Evolutionary conservation across 2,888 invertebrate species (phyloP).

Genomic region (Synanthedon formicaeformis): DNA sequence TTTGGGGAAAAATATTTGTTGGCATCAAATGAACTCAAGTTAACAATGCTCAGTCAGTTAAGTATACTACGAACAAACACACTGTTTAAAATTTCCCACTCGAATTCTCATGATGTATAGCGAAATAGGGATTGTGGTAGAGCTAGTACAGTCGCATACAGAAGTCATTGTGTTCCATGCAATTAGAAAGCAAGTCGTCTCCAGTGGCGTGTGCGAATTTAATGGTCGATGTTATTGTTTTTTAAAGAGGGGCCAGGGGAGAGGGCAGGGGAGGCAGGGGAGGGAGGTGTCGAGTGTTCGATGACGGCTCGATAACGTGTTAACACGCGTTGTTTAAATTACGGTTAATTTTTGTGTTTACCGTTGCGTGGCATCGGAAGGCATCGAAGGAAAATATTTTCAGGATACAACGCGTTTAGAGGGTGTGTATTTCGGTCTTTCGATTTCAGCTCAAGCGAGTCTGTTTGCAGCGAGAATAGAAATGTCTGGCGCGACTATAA

Average conservation of each 20-base stretch:
- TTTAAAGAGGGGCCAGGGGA: slow-evolving; percentile 21
- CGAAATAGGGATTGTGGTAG: neutral
- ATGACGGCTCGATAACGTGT: slow-evolving; percentile 19
- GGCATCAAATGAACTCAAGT: neutral
- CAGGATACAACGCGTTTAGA: slow-evolving; percentile 3
- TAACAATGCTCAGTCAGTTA: neutral
- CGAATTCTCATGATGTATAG: neutral
- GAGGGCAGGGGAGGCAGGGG: slow-evolving; percentile 3
- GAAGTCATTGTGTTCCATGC: slow-evolving; percentile 39
- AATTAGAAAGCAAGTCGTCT: slow-evolving; percentile 45
- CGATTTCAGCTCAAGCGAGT: too few species aligned
- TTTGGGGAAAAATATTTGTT: too few species aligned
- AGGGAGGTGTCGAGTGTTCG: slow-evolving; percentile 11
- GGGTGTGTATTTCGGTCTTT: too few species aligned
- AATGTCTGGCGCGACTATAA: too few species aligned
- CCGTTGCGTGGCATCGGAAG: neutral
- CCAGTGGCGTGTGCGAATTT: slow-evolving; percentile 58
- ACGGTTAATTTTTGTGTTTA: neutral
- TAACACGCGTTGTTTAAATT: neutral
- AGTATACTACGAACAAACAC: neutral
- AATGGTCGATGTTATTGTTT: slow-evolving; percentile 64
- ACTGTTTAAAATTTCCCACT: neutral
- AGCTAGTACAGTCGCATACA: slow-evolving; percentile 20
- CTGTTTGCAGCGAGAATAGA: too few species aligned
- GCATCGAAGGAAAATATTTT: slow-evolving; percentile 3